These are phyloP conservation scores for Dicerorhinus sumatrensis DNA, from an alignment of 2,113 vertebrate species.

Conservation along the genomic window DNA sequence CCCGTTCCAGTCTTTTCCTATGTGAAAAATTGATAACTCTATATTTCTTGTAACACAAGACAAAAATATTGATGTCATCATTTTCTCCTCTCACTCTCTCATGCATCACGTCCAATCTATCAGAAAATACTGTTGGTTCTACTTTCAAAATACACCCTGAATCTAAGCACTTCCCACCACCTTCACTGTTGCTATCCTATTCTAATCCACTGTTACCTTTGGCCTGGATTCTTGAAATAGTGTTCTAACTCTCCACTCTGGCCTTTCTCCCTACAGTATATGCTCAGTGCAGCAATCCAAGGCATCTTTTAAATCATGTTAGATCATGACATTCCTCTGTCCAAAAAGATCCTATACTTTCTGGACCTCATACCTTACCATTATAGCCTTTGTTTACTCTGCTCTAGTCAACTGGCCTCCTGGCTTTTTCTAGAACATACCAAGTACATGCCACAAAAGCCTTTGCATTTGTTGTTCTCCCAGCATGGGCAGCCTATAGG, in stretches of 20 bases:
- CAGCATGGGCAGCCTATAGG: too few species aligned
- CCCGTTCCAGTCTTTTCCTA: background rate
- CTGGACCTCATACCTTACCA: background rate
- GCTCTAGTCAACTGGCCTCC: background rate
- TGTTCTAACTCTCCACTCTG: background rate
- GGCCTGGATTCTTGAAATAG: background rate
- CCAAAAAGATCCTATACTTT: background rate
- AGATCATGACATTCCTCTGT: background rate
- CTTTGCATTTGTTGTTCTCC: background rate
- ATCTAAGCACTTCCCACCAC: background rate
- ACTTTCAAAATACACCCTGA: background rate
- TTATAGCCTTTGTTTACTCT: background rate
- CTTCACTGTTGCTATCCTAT: background rate
- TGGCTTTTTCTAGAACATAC: background rate
- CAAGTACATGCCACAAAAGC: background rate
- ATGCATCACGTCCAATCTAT: background rate
- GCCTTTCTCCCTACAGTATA: background rate
- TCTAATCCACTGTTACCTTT: background rate
- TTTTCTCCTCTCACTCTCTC: background rate
- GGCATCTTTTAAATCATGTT: background rate
- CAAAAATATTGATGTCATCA: background rate
- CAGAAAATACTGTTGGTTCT: background rate
- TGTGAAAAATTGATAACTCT: background rate
- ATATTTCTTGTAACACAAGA: background rate
- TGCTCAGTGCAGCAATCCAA: background rate